Evolutionary conservation across 2,888 invertebrate species (phyloP).

Genomic region (Nomada fucata): DNA sequence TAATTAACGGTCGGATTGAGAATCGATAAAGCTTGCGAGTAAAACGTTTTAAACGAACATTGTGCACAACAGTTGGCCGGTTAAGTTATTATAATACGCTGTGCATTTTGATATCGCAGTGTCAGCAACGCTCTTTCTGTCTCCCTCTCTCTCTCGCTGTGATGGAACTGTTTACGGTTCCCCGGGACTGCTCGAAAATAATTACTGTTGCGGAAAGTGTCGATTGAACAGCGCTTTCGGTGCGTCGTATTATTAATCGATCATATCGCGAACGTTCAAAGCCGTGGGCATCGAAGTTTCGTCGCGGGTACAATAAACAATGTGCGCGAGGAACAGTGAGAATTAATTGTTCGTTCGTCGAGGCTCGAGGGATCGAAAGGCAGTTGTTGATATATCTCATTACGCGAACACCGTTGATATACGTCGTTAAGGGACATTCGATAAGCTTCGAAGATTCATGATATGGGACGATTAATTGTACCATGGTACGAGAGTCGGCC

Average conservation of each 20-base stretch:
- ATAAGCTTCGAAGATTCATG: background rate
- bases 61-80: background rate
- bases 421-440: no score
- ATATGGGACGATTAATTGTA: background rate
- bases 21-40: background rate
- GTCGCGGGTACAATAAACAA: constrained; percentile 34
- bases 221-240: background rate
- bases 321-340: constrained; percentile 29
- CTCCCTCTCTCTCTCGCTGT: no score
- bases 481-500: background rate
- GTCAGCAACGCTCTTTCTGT: background rate
- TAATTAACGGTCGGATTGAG: background rate
- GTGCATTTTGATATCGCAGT: background rate
- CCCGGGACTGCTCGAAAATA: background rate
- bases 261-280: background rate
- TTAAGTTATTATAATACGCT: background rate
- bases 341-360: background rate
- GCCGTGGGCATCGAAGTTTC: constrained; percentile 14
- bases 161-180: background rate
- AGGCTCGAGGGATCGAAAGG: background rate
- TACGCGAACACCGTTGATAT: no score
- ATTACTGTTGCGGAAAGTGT: background rate
- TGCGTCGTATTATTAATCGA: background rate
- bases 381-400: background rate
- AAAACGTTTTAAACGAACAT: background rate